Conservation (phyloP, 2,113 vertebrate species). For the Echinops telfairi region DNA sequence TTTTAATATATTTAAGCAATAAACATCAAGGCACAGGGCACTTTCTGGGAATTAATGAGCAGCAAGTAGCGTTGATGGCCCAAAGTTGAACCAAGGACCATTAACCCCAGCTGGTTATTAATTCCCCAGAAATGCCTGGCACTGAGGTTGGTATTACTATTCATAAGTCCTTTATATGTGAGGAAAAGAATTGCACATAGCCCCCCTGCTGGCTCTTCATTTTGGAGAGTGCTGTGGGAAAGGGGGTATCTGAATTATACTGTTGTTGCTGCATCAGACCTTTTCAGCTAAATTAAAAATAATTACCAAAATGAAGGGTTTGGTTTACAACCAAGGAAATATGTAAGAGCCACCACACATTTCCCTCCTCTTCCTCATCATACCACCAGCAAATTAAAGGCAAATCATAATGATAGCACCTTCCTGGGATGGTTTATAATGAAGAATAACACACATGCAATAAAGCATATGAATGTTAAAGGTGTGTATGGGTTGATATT, state of each 20-base stretch:
- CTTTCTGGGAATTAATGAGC: constrained; percentile 88
- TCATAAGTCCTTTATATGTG: constrained; percentile 80
- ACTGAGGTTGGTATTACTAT: constrained; percentile 81
- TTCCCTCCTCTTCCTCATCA: constrained; percentile 58
- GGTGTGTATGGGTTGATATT: not conserved
- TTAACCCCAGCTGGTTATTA: constrained; percentile 86
- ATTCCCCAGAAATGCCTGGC: constrained; percentile 83
- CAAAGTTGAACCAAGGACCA: constrained; percentile 81
- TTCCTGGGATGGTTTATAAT: constrained; percentile 69
- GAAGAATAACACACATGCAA: constrained; percentile 56
- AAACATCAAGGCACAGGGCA: constrained; percentile 82
- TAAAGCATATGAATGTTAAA: constrained; percentile 31
- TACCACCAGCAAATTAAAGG: constrained; percentile 55
- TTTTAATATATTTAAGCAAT: constrained; percentile 87
- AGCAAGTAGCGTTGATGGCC: constrained; percentile 83
- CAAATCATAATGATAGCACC: constrained; percentile 35
- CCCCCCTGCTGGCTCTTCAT: constrained; percentile 51
- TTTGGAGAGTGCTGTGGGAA: constrained; percentile 65
- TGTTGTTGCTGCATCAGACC: constrained; percentile 25
- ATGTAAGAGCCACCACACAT: constrained; percentile 34
- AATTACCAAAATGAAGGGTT: constrained; percentile 77
- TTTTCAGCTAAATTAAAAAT: constrained; percentile 78
- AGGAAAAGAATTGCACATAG: constrained; percentile 76
- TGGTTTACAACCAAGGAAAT: constrained; percentile 51
- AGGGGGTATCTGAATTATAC: constrained; percentile 62